Evolutionary conservation across 2,113 vertebrate genomes (phyloP).

Genomic region (Callorhinus ursinus): DNA sequence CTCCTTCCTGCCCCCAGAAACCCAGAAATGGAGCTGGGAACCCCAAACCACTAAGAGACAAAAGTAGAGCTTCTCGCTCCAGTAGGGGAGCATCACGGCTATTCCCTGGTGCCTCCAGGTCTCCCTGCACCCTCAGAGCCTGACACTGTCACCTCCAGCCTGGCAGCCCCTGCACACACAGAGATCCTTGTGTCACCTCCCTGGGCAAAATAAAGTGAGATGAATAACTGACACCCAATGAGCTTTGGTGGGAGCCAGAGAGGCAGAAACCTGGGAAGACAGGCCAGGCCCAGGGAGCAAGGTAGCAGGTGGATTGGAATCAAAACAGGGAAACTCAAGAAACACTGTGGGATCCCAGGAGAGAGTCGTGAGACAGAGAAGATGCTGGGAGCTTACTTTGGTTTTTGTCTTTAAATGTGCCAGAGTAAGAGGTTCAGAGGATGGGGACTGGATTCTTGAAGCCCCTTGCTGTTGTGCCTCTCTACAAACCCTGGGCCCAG

Average conservation of each 20-base stretch:
- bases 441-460: neutral
- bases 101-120: neutral
- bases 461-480: neutral
- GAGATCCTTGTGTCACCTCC: neutral
- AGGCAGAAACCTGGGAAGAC: neutral
- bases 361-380: neutral
- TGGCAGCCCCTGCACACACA: neutral
- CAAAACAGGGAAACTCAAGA: neutral
- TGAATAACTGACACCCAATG: neutral
- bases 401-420: neutral
- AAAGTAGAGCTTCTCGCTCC: neutral
- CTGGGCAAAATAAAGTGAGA: neutral
- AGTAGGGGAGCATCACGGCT: too few relatives aligned
- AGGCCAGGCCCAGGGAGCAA: neutral
- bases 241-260: neutral
- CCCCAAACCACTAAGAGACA: neutral
- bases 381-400: neutral
- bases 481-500: neutral
- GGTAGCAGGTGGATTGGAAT: neutral
- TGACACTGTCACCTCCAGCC: neutral
- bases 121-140: neutral
- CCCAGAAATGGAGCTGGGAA: neutral
- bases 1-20: neutral
- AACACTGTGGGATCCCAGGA: neutral
- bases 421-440: neutral